Base-by-base conservation (phyloP, 2,797 vertebrate species). In the Synanceia verrucosa region DNA sequence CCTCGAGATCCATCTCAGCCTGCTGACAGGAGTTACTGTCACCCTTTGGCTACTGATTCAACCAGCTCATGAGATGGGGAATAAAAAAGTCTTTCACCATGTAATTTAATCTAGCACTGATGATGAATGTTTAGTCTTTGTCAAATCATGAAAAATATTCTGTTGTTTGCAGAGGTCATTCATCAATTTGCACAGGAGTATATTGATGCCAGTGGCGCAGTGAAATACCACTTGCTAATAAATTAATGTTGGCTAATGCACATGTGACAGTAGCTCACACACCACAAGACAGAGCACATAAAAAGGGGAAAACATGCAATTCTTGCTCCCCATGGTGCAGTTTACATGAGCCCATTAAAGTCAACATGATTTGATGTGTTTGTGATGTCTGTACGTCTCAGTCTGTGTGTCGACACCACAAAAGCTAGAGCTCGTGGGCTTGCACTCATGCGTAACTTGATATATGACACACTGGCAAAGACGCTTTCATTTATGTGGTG, bases 381-480 rank as follows among this genome's bases (percentile, higher is more conserved):
- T 80, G n/a, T 65, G 59, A 44, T 5, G 6, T 12, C 50, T 70
- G 57, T 39, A 16, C 3, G 1, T 41, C 70, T 76, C 46, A 66
- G 6, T 66, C 39, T 65, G 46, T 39, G 61, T 73, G 47, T 51
- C n/a, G 4, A 10, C 1, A 0, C 16, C 33, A 39, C 63, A 56
- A 33, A 50, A 65, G 19, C 60, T 1, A 21, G 9, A 1, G 24
- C 68, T 67, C 26, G 2, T 52, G 43, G 59, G n/a, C 28, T 36
- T 53, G 67, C 68, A 29, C 44, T 78, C 73, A 56, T 57, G 68
- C 74, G 71, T 51, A 67, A 65, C 52, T 26, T 16, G 46, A 76
- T 66, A 33, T 36, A 51, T 56, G 61, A 72, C 70, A 68, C 70
- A 13, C 36, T 55, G 50, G 36, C 51, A 28, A 37, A 1, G 48